Conservation (phyloP, 2,113 vertebrate species). For the Paraplagusia blochii region DNA sequence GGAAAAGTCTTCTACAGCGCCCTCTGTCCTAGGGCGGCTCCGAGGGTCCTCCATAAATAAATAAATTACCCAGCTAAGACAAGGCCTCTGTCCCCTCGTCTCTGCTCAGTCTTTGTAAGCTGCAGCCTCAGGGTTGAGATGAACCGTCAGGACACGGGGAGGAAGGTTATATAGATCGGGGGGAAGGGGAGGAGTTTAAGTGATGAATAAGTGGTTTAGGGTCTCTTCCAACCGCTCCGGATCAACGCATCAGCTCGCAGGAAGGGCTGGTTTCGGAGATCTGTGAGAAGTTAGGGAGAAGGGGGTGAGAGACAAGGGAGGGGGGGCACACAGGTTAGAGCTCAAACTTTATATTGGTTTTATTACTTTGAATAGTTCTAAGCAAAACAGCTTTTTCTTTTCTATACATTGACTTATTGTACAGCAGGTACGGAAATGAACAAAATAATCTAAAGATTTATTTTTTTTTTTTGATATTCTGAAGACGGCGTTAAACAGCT, state of each 20-base stretch:
- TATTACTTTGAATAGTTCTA: too few relatives aligned
- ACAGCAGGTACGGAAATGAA: too few relatives aligned
- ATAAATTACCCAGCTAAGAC: conserved; percentile 73
- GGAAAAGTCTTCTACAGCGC: conserved; percentile 37
- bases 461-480: too few relatives aligned
- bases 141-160: conserved; percentile 43
- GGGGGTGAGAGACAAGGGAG: conserved; percentile 51
- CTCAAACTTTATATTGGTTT: conserved; percentile 16
- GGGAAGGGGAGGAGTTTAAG: conserved; percentile 43
- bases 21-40: conserved; percentile 59
- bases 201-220: conserved; percentile 70
- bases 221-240: conserved; percentile 80
- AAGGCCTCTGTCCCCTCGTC: conserved; percentile 61
- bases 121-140: conserved; percentile 62
- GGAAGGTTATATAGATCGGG: conserved; percentile 49
- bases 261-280: conserved; percentile 84
- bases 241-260: conserved; percentile 80
- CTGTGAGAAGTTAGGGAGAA: conserved; percentile 74
- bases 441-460: too few relatives aligned
- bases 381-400: too few relatives aligned
- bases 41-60: conserved; percentile 76
- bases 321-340: conserved; percentile 61
- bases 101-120: conserved; percentile 65
- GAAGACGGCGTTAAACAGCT: too few relatives aligned
- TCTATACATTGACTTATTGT: too few relatives aligned